Evolutionary conservation across 2,113 vertebrate species (phyloP).

Genomic region (Empidonax alnorum): DNA sequence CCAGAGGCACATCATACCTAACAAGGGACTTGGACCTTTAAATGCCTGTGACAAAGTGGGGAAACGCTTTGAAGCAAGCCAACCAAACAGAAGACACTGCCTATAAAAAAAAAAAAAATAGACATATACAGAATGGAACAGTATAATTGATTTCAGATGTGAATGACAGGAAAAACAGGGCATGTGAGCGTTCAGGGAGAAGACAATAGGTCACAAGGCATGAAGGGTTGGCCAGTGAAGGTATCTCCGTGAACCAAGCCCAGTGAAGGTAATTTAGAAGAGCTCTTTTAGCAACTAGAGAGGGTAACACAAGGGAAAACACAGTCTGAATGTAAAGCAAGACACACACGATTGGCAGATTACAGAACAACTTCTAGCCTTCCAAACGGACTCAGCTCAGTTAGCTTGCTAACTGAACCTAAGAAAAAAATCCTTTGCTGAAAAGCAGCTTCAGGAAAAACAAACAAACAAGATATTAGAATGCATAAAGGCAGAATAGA

Average conservation of each 20-base stretch:
- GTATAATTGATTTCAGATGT: background rate
- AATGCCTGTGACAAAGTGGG: background rate
- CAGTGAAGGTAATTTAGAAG: background rate
- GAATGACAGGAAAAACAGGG: background rate
- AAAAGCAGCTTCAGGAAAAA: background rate
- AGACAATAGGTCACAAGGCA: background rate
- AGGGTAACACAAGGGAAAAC: background rate
- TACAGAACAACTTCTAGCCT: background rate
- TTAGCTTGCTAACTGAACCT: background rate
- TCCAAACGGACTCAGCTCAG: background rate
- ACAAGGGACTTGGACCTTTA: background rate
- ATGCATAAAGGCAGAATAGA: background rate
- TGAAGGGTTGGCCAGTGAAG: background rate
- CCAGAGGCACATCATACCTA: background rate
- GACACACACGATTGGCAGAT: background rate
- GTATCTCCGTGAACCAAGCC: background rate
- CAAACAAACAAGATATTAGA: background rate
- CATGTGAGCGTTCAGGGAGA: background rate
- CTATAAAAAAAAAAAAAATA: accelerated
- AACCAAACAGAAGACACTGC: background rate
- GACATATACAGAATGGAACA: accelerated
- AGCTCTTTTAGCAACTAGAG: background rate
- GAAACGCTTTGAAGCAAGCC: background rate
- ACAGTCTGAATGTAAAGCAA: background rate
- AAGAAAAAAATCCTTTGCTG: background rate